Base-by-base conservation (phyloP, 2,888 invertebrate species). In the Hydriomena furcata region DNA sequence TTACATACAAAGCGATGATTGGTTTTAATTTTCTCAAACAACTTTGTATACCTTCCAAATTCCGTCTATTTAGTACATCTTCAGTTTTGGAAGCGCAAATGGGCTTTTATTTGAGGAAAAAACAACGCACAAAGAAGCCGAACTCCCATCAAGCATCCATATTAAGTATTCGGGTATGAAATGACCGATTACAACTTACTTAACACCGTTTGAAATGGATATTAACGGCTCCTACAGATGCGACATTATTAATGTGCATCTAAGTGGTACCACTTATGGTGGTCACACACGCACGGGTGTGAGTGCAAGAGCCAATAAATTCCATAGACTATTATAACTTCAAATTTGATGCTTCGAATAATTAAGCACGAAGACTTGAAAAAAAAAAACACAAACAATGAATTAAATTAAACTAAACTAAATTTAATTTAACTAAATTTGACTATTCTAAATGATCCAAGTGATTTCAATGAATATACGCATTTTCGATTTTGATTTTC, bases 191-290 rank as follows among this genome's bases (percentile, higher is more conserved):
- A 73, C 68, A 59, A 55, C 68, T 71, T 68, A 70, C 71, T 71
- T 75, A 75, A 69, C 66, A 68, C 50, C 71, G 71, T 77, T 81
- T 80, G 69, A 72, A 76, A 68, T 70, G 71, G 72, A 68, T 73
- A 73, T 84, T 84, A 82, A 72, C 78, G 71, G 71, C 70, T 71
- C 66, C 71, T 63, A 64, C 69, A 68, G 70, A 76, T 69, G 76
- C 61, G 72, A 79, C 76, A 78, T 71, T 71, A 79, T 81, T 79
- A 77, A 79, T 73, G 67, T 66, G 76, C 74, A 65, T 72, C 73
- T 79, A 84, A 84, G 81, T 82, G 82, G 72, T 60, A 56, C 82
- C 84, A 76, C 77, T 83, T 87, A 82, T 73, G 76, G 79, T 65
- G 69, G 68, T 73, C 70, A 72, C 73, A 74, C 73, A 75, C 71